Base-by-base conservation (phyloP, 2,113 vertebrate genomes). In the Cacatua alba region DNA sequence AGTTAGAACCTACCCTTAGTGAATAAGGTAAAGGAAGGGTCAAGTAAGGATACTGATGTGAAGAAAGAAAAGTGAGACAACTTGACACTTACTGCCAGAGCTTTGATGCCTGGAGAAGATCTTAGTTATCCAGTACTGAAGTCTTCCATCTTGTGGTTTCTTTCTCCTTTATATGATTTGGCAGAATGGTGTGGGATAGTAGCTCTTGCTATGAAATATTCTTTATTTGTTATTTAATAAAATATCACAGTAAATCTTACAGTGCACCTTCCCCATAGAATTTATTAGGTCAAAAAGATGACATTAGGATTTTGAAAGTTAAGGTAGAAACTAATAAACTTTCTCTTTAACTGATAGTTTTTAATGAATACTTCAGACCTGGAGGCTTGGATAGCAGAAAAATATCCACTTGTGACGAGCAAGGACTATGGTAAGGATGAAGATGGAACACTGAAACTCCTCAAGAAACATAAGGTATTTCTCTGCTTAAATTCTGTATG, bases 381-480 rank as follows among this genome's bases (percentile, higher is more conserved):
- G 88, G 99, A 99, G 94, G 95, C 92, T 95, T 98, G 98, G 95
- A 93, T 99, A 83, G 96, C 94, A 8, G 99, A 99, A 95, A 98
- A 97, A 44, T 80, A 97, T 62, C 95, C 88, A 10, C 82, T 98
- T 95, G 97, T 98, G 51, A 98, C 96, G 62, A 98, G 97, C 28
- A 98, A 98, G 7, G 98, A 99, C 83, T 98, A 96, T 0, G 99
- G 99, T 43, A 98, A 98, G 83, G 98, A 99, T 1, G 95, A 98
- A 90, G 95, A 95, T 55, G 96, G 98, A 81, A 99, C 99, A 4
- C 60, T 92, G 79, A 98, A 97, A 72, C 98, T 99, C 70, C 51
- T 99, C 46, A 98, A 97, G 90, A 99, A 98, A 94, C 98, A 99
- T 72, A 97, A 99, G 98, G 99, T 99, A 97, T 91, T 76, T 63